Evolutionary conservation across 2,797 vertebrate species (phyloP).

Genomic region (Etheostoma nigrum): DNA sequence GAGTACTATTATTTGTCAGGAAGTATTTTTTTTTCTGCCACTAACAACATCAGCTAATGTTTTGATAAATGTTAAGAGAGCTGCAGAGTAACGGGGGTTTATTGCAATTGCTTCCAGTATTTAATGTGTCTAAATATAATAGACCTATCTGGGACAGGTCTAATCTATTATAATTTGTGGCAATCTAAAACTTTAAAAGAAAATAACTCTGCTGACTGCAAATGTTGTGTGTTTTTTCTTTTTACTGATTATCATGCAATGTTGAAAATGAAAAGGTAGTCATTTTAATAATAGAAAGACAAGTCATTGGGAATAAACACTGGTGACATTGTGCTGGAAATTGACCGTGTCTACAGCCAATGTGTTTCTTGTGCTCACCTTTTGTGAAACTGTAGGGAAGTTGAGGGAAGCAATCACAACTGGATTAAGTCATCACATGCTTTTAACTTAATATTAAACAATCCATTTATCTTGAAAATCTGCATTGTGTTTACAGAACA

Average conservation of each 20-base stretch:
- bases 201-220: background rate
- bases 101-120: background rate
- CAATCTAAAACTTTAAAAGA: background rate
- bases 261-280: background rate
- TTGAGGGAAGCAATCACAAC: background rate
- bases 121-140: constrained; percentile 1
- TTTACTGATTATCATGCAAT: background rate
- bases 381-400: background rate
- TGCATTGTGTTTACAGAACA: too few relatives aligned
- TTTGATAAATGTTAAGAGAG: constrained; percentile 14
- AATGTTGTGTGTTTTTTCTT: background rate
- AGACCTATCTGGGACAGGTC: background rate
- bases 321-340: background rate
- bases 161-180: constrained; percentile 11
- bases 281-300: background rate
- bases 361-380: background rate
- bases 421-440: background rate
- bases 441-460: too few relatives aligned
- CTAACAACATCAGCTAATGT: background rate
- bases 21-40: background rate
- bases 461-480: too few relatives aligned
- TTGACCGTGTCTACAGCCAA: background rate
- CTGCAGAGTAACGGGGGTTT: background rate
- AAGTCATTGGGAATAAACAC: background rate
- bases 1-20: background rate